Base-by-base conservation (phyloP, 35 echinoderm and acorn worm genomes). In the Ptychodera flava region DNA sequence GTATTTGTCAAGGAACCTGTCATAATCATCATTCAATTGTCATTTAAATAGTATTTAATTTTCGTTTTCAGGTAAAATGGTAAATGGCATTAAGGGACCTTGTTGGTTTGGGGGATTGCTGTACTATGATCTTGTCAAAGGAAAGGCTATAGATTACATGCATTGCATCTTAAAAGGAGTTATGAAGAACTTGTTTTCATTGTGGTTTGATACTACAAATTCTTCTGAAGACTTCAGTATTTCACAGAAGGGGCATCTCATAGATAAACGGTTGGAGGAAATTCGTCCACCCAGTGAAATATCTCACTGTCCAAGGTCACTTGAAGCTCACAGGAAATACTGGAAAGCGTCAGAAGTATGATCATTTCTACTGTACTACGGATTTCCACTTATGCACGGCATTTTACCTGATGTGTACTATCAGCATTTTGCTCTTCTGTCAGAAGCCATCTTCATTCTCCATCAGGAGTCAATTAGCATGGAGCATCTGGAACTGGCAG, bases 341-440 rank as follows among this genome's bases (percentile, higher is more conserved):
- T 93, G 88, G 92, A 93, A 93, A 37, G 92, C 92, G 10, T 90
- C 92, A 86, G 92, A 93, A 78, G 85, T 88, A 76, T 76, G 92
- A 86, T 81, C 92, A 36, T 93, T 84, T 84, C 35, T 90, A 12
- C 80, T 93, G 16, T 93, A 93, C 77, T 90, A 93, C 78, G 89
- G 88, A 29, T 22, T 93, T 30, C 92, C 92, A 83, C 35, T 90
- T 30, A 86, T 93, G 36, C 85, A 30, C 38, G 83, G 52, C 35
- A 15, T 93, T 35, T 22, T 90, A 16, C 33, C 75, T 22, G 83
- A 86, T 35, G 35, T 82, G 0, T 90, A 90, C 77, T 87, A 82
- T 33, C 83, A 86, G 27, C 89, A 91, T 81, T 86, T 86, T 86
- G 64, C 85, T 27, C 78, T 91, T 32, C 34, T 86, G 35, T 83